These are phyloP conservation scores for Phacellophora camtschatica DNA, from an alignment of 30 jellyfish, hydroid and myxozoan species.

Conservation along the genomic window DNA sequence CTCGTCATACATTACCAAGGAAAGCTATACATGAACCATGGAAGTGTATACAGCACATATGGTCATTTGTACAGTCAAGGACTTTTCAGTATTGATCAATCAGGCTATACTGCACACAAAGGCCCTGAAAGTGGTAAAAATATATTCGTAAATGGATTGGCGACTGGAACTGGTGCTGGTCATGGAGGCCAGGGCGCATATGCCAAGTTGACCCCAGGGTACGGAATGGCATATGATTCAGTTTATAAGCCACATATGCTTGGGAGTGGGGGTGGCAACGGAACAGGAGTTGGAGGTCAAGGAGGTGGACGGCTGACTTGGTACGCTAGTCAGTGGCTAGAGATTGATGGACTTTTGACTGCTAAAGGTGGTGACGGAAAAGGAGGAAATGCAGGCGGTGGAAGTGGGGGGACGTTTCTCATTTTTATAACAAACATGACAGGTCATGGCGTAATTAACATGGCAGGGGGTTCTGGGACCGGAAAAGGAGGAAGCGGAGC, in stretches of 20 bases:
- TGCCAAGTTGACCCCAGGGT: background rate
- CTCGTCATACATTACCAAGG: constrained; percentile 49
- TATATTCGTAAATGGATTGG: background rate
- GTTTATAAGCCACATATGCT: constrained; percentile 44
- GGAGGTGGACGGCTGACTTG: constrained; percentile 71
- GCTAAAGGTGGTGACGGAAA: constrained; percentile 59
- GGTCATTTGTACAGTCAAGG: constrained; percentile 63
- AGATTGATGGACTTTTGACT: constrained; percentile 41
- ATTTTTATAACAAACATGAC: constrained; percentile 52
- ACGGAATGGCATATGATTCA: constrained; percentile 49
- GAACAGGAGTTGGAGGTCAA: constrained; percentile 45
- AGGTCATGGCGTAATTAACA: constrained; percentile 60
- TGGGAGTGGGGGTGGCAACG: constrained; percentile 69
- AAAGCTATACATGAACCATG: constrained; percentile 49
- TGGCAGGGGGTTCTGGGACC: constrained; percentile 56
- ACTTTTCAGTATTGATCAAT: background rate
- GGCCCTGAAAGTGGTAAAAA: constrained; percentile 53
- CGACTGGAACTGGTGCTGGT: constrained; percentile 62
- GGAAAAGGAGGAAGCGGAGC: constrained; percentile 59
- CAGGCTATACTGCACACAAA: constrained; percentile 10
- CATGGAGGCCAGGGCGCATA: constrained; percentile 74
- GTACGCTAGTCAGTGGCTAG: constrained; percentile 53
- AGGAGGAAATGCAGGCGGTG: constrained; percentile 68
- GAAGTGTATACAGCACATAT: constrained; percentile 31
- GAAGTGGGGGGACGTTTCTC: constrained; percentile 55